A percentile compares a stretch with the other conserved stretches of the same genome.
These are phyloP conservation scores for Bungarus multicinctus DNA, from an alignment of 2,113 vertebrate species.

Conservation along the genomic window DNA sequence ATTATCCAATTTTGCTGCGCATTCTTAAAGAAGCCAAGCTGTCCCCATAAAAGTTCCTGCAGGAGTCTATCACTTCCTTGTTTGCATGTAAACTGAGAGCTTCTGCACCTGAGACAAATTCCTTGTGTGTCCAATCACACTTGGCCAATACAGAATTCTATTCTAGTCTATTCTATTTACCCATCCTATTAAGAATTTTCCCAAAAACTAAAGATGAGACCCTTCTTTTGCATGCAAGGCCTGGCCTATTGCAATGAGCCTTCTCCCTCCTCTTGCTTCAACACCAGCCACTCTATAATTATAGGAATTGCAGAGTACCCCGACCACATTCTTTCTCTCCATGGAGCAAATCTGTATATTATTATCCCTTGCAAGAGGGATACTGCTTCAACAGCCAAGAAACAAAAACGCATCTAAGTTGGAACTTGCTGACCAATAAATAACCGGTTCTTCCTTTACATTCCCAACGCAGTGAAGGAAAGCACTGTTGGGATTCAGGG, in stretches of 20 bases:
- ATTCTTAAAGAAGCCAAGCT: neutral
- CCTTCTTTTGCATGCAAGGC: neutral
- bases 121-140: neutral
- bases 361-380: neutral
- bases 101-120: neutral
- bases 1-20: neutral
- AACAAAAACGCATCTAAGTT: neutral
- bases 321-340: neutral
- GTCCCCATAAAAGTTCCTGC: neutral
- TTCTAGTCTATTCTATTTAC: neutral
- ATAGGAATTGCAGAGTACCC: neutral
- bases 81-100: neutral
- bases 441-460: neutral
- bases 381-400: neutral
- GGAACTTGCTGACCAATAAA: neutral
- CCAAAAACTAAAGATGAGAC: neutral
- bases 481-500: neutral
- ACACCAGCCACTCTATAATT: neutral
- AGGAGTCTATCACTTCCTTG: neutral
- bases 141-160: neutral
- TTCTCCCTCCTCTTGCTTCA: neutral
- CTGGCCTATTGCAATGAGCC: neutral
- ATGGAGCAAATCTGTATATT: neutral
- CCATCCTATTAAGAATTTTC: neutral
- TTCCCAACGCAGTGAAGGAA: neutral